Base-by-base conservation (phyloP, 2,797 vertebrate species). In the Acropternis orthonyx region DNA sequence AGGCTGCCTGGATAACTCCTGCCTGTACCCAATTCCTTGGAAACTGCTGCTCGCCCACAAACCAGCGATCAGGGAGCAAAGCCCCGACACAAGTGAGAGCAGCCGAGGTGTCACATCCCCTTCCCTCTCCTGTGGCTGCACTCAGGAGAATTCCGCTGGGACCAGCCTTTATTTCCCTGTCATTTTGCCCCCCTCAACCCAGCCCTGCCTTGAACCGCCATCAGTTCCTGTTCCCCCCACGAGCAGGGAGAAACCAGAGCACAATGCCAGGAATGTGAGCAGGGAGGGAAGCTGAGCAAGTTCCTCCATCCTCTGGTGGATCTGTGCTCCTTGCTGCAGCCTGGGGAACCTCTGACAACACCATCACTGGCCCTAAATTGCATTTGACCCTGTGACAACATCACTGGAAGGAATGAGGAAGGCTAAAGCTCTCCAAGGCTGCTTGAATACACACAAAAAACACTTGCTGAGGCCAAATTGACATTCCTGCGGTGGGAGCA, bases 401-500 rank as follows among this genome's bases (percentile, higher is more conserved):
- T 32, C 74, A 58, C 32, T 32, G 32, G 14, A 49, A 71, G 10
- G 52, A 66, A 20, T 0, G 17, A 68, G 71, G 67, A 68, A 61
- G 71, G 80, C 16, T 68, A 9, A 36, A 76, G 18, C 30, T 68
- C 79, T 26, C 48, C 6, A 3, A 1, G 3, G 74, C 49, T 80
- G 68, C 69, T 28, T 4, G 14, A 79, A 63, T 3, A 37, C 56
- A 59, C 59, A 63, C 22, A 20, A 51, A 17, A 58, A 41, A 27
- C 2, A 46, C 43, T 91, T 82, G 46, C 52, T 13, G 80, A 46
- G 81, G 84, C 75, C 84, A 74, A 26, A 46, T 1, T 85, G 85
- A 83, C 78, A 77, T 89, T 94, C 84, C 89, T 91, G 78, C 5
- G 86, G 84, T 92, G 61, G 84, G 68, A 80, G 12, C 71, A 85